Base-by-base conservation (phyloP, 1,140 invertebrate species). In the Caenorhabditis brenneri region DNA sequence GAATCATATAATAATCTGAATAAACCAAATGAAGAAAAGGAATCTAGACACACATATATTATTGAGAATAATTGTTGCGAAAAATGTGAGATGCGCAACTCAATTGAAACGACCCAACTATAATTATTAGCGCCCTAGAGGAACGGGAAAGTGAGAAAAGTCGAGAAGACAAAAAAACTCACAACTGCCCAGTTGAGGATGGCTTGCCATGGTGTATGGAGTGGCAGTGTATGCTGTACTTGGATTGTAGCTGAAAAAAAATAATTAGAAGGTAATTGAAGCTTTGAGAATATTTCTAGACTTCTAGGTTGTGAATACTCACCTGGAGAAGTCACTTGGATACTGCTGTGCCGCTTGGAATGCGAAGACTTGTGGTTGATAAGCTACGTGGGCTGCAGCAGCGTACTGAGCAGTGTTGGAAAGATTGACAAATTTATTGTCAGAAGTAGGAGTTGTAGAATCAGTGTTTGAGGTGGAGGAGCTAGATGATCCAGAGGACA, bases 21-120 rank as follows among this genome's bases (percentile, higher is more conserved):
- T 36, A 24, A 74, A n/a, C n/a, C n/a, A 6, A n/a, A n/a, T 5
- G 15, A 19, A n/a, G 27, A 42, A 19, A 16, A 19, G n/a, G 65
- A 74, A 74, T 74, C 33, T 46, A 42, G 65, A 74, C 65, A 36
- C 10, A 22, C n/a, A n/a, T n/a, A n/a, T n/a, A n/a, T n/a, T 19
- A 55, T 42, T 22, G 53, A 74, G 36, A 65, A 74, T 74, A 74
- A 74, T 74, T 74, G 65, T 74, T 74, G 65, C 65, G 65, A 74
- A 74, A 46, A 24, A 65, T 33, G 19, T 15, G 58, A 33, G 36
- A 22, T 31, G 58, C 58, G 65, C n/a, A 74, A 74, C 65, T 27
- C 36, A 36, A 74, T 74, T 74, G 36, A 74, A 74, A 27, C 16
- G 58, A 19, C 29, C 58, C 29, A 22, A 31, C n/a, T 42, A 31